These are phyloP conservation scores for Rhamnusium bicolor DNA, from an alignment of 2,888 invertebrate species.

Conservation along the genomic window DNA sequence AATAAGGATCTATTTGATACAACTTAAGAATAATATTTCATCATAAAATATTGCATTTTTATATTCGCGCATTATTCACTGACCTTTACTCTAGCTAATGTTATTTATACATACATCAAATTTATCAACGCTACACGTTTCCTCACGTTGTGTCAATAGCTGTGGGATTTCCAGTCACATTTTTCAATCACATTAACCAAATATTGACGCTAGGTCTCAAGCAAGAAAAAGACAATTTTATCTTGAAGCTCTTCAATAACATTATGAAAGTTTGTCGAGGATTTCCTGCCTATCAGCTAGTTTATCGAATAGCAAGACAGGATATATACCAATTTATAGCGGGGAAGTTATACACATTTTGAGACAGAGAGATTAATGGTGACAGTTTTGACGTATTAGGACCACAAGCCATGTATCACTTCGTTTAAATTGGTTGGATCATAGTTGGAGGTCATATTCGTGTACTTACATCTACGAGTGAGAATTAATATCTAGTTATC, in stretches of 20 bases:
- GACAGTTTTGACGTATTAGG: conserved; percentile 6
- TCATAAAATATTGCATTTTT: too few relatives aligned
- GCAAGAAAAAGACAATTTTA: background rate
- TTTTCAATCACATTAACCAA: conserved; percentile 23
- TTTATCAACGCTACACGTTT: background rate
- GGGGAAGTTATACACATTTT: background rate
- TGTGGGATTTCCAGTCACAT: conserved; percentile 1
- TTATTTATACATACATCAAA: background rate
- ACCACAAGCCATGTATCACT: background rate
- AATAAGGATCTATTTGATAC: too few relatives aligned
- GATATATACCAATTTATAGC: conserved; percentile 3
- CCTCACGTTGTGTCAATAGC: background rate
- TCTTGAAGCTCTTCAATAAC: background rate
- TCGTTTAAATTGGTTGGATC: background rate
- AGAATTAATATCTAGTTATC: too few relatives aligned
- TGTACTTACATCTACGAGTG: background rate
- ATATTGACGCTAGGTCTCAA: conserved; percentile 9
- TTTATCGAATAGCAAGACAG: background rate
- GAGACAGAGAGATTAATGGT: conserved; percentile 1
- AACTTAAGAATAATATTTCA: too few relatives aligned
- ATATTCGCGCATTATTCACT: too few relatives aligned
- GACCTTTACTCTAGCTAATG: background rate
- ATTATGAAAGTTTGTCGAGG: conserved; percentile 17
- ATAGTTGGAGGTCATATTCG: too few relatives aligned
- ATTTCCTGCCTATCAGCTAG: background rate